phyloP scores from a whole-genome alignment of 1,140 invertebrate species.

The Copidosoma floridanum region DNA sequence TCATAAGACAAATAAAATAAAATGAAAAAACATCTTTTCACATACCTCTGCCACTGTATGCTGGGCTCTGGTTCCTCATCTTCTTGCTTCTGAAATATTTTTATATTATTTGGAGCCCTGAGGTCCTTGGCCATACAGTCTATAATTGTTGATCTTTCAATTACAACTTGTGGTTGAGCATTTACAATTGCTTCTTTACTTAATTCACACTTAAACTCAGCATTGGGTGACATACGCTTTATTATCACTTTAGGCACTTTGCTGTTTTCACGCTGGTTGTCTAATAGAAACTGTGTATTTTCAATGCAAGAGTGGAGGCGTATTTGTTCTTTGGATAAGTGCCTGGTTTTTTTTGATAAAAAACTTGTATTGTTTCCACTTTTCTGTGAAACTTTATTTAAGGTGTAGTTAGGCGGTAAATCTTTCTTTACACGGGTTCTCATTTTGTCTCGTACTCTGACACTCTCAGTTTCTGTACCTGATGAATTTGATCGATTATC shows the following conservation, averaged over 20 bases:
- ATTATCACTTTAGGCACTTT: conserved; percentile 55
- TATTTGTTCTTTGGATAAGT: conserved; percentile 26
- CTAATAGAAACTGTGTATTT: conserved; percentile 14
- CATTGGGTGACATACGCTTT: conserved; percentile 47
- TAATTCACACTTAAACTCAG: conserved; percentile 54
- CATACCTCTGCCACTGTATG: conserved; percentile 34
- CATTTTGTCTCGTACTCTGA: neutral
- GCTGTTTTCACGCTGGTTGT: conserved; percentile 14
- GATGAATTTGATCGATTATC: neutral
- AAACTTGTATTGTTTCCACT: conserved; percentile 26
- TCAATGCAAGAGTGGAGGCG: neutral
- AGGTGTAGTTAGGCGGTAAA: conserved; percentile 16
- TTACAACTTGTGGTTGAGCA: conserved; percentile 48
- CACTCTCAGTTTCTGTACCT: conserved; percentile 4
- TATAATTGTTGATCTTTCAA: conserved; percentile 45
- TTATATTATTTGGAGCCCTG: conserved; percentile 28
- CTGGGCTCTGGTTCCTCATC: conserved; percentile 29
- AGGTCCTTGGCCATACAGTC: conserved; percentile 51
- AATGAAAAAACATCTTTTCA: too few relatives aligned
- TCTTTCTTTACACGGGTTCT: conserved; percentile 27
- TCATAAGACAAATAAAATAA: too few relatives aligned
- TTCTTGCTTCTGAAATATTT: conserved; percentile 8
- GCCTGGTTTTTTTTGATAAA: conserved; percentile 29
- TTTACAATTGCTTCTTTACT: conserved; percentile 44
- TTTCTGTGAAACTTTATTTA: conserved; percentile 23